Evolutionary conservation across 1,140 invertebrate species (phyloP), one percentile per base, ranked within the genome.

Genomic region (Grapholita molesta): DNA sequence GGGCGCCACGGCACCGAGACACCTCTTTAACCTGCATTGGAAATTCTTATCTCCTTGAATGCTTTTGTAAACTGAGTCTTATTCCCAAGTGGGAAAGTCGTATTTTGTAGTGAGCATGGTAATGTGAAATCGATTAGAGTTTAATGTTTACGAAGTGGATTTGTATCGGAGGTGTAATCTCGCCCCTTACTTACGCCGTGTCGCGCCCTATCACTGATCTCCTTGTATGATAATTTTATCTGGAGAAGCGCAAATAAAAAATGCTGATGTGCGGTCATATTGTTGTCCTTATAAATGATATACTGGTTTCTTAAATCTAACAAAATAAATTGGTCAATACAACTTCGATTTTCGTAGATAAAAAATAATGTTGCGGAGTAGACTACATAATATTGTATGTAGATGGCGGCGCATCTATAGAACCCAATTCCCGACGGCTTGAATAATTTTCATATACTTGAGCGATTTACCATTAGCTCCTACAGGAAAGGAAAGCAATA

Each of bases 131-230:
- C 84, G 80, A 86, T 84, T 79, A 78, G 73, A 64, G 30, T 70
- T 64, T 66, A 73, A 83, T 84, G 79, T 85, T 84, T 86, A 82
- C 77, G 64, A 67, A 82, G 84, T 67, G 77, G 81, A 87, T 88
- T 86, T 84, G 78, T 86, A 86, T 85, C 85, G 66, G 65, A 76
- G 70, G 48, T 82, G 73, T 83, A 83, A 86, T 88, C 82, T 85
- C 70, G 71, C 42, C 72, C 69, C 52, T 53, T 24, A 53, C 52
- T 57, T 80, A 70, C 73, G 73, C 66, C 70, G 67, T 66, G 75
- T 77, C 71, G 55, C 64, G 53, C 73, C 64, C 48, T 33, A 48
- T 69, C 24, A 64, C 55, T 42, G 21, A 69, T 64, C 55, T 67
- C 42, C 38, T 42, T 42, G 18, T 28, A 21, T 66, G 33, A 35